Conservation (phyloP, 2,888 invertebrate species). For the Hydrotaea diabolus region DNA sequence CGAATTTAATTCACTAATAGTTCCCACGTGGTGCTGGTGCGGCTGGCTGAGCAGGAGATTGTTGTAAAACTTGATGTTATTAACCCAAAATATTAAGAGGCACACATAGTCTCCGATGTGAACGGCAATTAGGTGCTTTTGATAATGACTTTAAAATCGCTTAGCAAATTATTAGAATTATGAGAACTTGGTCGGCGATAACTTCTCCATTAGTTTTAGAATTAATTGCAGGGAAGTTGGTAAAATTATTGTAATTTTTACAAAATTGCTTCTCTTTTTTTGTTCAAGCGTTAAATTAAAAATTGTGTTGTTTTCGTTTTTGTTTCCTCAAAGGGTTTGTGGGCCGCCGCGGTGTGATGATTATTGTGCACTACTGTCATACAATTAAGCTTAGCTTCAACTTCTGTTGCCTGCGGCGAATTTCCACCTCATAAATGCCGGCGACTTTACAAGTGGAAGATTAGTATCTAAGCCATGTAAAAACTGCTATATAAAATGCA, state of each 20-base stretch:
- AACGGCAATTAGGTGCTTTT: background rate
- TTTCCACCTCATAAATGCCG: too few relatives aligned
- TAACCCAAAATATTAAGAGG: background rate
- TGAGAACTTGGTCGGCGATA: background rate
- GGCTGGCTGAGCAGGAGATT: background rate
- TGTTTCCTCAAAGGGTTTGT: background rate
- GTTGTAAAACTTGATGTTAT: conserved; percentile 18
- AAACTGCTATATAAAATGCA: too few relatives aligned
- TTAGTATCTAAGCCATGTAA: too few relatives aligned
- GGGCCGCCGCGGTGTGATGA: too few relatives aligned
- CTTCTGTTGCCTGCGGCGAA: too few relatives aligned
- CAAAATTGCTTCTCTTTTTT: background rate
- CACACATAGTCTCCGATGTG: background rate
- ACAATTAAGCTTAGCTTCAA: too few relatives aligned
- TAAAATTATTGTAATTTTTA: background rate
- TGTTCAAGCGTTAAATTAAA: background rate
- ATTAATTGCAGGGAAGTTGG: background rate
- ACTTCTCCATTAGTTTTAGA: too few relatives aligned
- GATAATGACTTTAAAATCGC: background rate
- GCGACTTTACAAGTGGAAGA: too few relatives aligned
- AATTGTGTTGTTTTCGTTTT: background rate
- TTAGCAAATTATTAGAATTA: background rate
- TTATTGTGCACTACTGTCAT: too few relatives aligned
- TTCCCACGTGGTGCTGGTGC: conserved; percentile 11
- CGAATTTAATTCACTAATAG: conserved; percentile 29